A percentile compares a stretch with the other conserved stretches of the same genome.
These are phyloP conservation scores for Tauraco erythrolophus DNA, from an alignment of 2,113 vertebrate genomes.

Conservation along the genomic window DNA sequence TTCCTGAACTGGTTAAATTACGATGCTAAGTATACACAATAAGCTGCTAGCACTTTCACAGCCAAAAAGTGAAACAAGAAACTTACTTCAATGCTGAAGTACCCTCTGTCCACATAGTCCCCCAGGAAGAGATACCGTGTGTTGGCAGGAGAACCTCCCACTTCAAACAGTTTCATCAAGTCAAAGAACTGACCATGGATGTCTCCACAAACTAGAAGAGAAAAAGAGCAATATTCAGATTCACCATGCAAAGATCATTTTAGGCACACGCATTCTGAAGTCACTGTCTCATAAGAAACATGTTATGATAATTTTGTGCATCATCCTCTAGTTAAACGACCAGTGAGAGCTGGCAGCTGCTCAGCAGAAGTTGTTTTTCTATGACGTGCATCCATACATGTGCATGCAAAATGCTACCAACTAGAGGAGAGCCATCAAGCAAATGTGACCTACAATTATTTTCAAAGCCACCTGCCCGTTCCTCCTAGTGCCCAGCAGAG, in stretches of 20 bases:
- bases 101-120: slow-evolving; percentile 99
- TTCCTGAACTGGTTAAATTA: neutral
- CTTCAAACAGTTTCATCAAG: slow-evolving; percentile 99
- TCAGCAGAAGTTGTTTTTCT: neutral
- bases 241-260: neutral
- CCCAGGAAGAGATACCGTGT: slow-evolving; percentile 99
- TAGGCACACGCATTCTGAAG: neutral
- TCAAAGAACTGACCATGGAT: slow-evolving; percentile 99
- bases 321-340: neutral
- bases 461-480: neutral
- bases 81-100: slow-evolving; percentile 99
- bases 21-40: neutral
- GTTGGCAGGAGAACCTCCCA: slow-evolving; percentile 96
- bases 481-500: neutral
- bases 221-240: slow-evolving; percentile 16
- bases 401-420: neutral
- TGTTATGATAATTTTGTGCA: neutral
- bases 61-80: neutral
- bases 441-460: neutral
- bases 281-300: neutral
- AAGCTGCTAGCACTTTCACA: neutral
- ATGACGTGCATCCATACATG: neutral
- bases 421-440: neutral
- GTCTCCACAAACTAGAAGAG: slow-evolving; percentile 92
- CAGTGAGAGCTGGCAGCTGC: neutral